Percentiles rank a stretch among this genome's conserved stretches.
Evolutionary conservation across 2,888 invertebrate genomes (phyloP).

Genomic region (Taenaris catops): DNA sequence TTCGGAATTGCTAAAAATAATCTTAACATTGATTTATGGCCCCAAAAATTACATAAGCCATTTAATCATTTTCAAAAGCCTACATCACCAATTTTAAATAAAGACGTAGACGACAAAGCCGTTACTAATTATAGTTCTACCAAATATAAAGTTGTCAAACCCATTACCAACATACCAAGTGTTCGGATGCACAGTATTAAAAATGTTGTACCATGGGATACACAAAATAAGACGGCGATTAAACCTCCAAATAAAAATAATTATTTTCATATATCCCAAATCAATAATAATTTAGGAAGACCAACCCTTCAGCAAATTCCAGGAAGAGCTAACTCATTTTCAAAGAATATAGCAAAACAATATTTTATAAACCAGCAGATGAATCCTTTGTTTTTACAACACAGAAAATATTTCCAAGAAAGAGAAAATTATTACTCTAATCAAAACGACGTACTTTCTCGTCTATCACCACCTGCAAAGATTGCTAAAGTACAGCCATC

Average conservation of each 20-base stretch:
- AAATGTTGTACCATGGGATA: conserved; percentile 12
- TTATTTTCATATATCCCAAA: conserved; percentile 1
- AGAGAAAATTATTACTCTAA: conserved; percentile 9
- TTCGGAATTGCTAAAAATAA: conserved; percentile 28
- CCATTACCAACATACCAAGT: conserved; percentile 7
- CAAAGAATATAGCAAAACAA: conserved; percentile 5
- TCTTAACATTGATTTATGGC: conserved; percentile 47
- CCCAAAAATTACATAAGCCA: conserved; percentile 22
- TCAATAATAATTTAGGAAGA: conserved; percentile 6
- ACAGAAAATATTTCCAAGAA: conserved; percentile 23
- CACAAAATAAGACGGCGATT: not conserved
- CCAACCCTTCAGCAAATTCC: conserved; percentile 1
- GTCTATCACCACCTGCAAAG: conserved; percentile 15
- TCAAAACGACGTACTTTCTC: conserved; percentile 7
- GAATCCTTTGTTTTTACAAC: conserved; percentile 15
- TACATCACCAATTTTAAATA: conserved; percentile 1
- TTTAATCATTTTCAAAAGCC: conserved; percentile 6
- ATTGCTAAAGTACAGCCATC: conserved; percentile 32
- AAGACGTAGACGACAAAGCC: conserved; percentile 5
- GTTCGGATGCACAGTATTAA: conserved; percentile 16
- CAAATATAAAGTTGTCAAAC: conserved; percentile 6
- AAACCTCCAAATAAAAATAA: conserved; percentile 5
- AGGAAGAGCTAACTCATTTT: not conserved
- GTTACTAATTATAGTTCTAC: not conserved
- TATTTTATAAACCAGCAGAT: conserved; percentile 10